Conservation (phyloP, 1,140 invertebrate genomes). For the Melitaea cinxia region DNA sequence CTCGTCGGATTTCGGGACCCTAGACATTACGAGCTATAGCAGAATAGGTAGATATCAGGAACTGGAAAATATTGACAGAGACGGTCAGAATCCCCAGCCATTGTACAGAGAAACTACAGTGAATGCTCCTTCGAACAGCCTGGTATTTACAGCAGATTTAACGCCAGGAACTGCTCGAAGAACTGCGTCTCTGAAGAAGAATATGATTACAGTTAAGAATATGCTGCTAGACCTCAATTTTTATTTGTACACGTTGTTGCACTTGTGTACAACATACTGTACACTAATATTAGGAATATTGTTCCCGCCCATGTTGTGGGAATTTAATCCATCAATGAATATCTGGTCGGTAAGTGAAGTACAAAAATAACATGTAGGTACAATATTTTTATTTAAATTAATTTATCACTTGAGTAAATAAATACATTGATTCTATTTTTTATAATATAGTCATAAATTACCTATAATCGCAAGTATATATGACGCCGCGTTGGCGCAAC, state of each 20-base stretch:
- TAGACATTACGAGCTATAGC: conserved; percentile 53
- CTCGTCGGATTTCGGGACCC: conserved; percentile 63
- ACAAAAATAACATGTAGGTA: too few relatives aligned
- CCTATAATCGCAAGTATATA: too few relatives aligned
- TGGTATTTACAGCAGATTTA: conserved; percentile 62
- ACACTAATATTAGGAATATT: conserved; percentile 64
- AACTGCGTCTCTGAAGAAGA: conserved; percentile 71
- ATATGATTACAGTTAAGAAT: conserved; percentile 67
- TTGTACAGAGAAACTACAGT: conserved; percentile 78
- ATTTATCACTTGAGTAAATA: too few relatives aligned
- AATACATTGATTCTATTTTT: too few relatives aligned
- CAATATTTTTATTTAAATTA: too few relatives aligned
- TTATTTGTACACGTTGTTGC: conserved; percentile 72
- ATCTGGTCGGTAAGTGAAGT: conserved; percentile 64
- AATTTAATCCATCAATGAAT: conserved; percentile 66
- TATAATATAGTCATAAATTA: too few relatives aligned
- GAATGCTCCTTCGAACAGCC: conserved; percentile 50
- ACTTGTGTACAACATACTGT: conserved; percentile 69
- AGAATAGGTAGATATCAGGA: conserved; percentile 64
- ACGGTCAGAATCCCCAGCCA: conserved; percentile 60
- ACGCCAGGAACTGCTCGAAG: conserved; percentile 65
- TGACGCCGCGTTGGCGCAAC: too few relatives aligned
- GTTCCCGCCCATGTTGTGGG: conserved; percentile 69
- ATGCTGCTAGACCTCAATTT: conserved; percentile 74
- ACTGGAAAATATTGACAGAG: conserved; percentile 64